Evolutionary conservation across 2,797 vertebrate species (phyloP).

Genomic region (Phataginus tricuspis): DNA sequence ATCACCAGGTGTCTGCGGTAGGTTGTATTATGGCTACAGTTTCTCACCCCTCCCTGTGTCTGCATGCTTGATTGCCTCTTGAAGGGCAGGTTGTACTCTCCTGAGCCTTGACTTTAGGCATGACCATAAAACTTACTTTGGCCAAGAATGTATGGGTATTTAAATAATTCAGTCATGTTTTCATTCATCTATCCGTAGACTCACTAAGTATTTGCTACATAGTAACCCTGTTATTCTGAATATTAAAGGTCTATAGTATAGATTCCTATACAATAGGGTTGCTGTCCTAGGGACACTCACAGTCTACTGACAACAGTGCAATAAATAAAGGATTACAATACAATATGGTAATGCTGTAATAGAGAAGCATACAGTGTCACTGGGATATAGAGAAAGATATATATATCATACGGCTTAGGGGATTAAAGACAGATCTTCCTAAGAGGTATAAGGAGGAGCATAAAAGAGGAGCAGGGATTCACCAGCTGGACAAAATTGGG

Average conservation of each 20-base stretch:
- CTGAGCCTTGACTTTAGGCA: not conserved
- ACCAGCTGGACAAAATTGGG: not conserved
- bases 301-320: not conserved
- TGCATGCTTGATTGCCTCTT: not conserved
- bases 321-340: not conserved
- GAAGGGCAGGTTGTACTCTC: not conserved
- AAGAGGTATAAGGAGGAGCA: not conserved
- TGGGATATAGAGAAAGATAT: not conserved
- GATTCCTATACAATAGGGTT: not conserved
- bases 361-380: not conserved
- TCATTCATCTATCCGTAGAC: not conserved
- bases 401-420: not conserved
- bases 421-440: not conserved
- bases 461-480: not conserved
- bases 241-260: not conserved
- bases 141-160: too few relatives aligned
- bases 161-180: not conserved
- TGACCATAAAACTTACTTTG: not conserved
- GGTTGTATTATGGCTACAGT: not conserved
- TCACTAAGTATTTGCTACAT: not conserved
- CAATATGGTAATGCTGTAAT: not conserved
- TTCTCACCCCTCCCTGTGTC: not conserved
- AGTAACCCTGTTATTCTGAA: not conserved
- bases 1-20: accelerated
- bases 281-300: not conserved